phyloP scores from a whole-genome alignment of 2,888 invertebrate species.

The Torymus texanus region DNA sequence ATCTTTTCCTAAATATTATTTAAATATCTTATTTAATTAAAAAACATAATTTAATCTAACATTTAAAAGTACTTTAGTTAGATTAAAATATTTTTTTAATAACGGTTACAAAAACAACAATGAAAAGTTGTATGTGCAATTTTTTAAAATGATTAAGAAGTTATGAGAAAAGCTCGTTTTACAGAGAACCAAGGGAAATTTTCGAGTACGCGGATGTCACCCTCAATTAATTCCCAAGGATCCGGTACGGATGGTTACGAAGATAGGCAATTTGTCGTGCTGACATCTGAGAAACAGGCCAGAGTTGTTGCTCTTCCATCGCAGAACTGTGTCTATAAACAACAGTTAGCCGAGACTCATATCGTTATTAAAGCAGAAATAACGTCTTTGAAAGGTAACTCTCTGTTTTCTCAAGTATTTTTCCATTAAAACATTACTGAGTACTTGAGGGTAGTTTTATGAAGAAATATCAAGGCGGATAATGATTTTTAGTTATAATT shows the following conservation, averaged over 20 bases:
- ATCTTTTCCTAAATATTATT: no score
- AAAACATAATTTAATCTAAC: no score
- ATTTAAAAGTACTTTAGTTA: no score
- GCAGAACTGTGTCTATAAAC: conserved; percentile 94
- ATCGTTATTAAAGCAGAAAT: conserved; percentile 96
- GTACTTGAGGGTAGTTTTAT: no score
- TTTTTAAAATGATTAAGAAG: neutral
- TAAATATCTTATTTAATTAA: no score
- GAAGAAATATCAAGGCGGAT: no score
- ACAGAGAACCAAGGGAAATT: conserved; percentile 68
- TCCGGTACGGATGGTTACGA: conserved; percentile 77
- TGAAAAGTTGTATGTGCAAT: neutral
- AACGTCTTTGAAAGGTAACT: conserved; percentile 89
- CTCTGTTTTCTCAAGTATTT: neutral
- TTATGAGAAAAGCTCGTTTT: conserved; percentile 46
- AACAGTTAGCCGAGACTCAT: conserved; percentile 93
- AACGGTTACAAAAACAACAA: neutral
- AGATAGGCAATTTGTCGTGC: conserved; percentile 94
- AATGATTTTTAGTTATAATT: no score
- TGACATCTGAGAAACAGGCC: conserved; percentile 96
- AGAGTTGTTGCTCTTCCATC: conserved; percentile 95
- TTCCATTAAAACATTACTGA: no score
- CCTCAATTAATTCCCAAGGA: conserved; percentile 79
- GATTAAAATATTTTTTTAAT: no score
- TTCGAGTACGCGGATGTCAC: conserved; percentile 83